Evolutionary conservation across 64 coral and sea anemone species (phyloP), one percentile per base, ranked within the genome.

Genomic region (Porites lutea): DNA sequence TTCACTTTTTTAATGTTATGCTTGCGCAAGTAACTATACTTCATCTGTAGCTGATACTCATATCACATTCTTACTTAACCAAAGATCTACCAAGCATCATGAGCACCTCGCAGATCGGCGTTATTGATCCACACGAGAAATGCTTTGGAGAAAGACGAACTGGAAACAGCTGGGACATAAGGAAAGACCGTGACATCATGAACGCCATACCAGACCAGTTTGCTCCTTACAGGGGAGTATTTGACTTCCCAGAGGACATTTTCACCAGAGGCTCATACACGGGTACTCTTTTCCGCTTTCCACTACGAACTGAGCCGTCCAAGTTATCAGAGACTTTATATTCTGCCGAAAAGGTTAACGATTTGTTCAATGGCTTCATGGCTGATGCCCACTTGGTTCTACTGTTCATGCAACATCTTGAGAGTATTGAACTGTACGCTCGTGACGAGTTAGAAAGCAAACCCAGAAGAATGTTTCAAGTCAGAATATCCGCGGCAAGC

Each of bases 271-370:
- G 91, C 46, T 65, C 72, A 18, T 98, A 96, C 54, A 67, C 89
- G 3, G 97, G 94, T 16, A 98, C 97, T 18, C 72, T 98, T 3
- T 98, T 98, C 88, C 97, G 97, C 15, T 98, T 98, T 43, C 97
- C 97, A 2, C 80, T 98, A 21, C 75, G 97, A 85, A 19, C 57
- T 16, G 5, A 77, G 20, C 80, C 91, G 1, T 98, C 97, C 16
- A 64, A 98, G 59, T 47, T 98, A 14, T 98, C 94, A 13, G 70
- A 91, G 1, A 98, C 90, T 1, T n/a, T 98, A 6, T 98, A 98
- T 74, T 92, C 94, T 13, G 49, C 16, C 14, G 86, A 98, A 50
- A 98, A 85, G 85, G 60, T 98, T 66, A 53, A 57, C 18, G 60
- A 59, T 45, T 72, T 98, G 21, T 95, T 94, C 23, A 72, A 95